Evolutionary conservation across 2,797 vertebrate species (phyloP).

Genomic region (Glyptemys insculpta): DNA sequence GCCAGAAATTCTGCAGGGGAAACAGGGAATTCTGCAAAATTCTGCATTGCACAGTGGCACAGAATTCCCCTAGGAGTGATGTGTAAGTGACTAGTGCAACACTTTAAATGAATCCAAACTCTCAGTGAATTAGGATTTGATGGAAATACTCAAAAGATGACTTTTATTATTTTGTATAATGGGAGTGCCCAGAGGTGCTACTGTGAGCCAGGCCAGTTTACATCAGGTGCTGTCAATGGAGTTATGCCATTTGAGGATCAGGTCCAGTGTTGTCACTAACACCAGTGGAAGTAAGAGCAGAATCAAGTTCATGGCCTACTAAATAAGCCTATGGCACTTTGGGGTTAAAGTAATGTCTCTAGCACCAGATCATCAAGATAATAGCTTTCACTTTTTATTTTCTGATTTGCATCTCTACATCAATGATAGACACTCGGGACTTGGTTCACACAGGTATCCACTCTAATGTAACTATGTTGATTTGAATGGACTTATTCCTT

Average conservation of each 20-base stretch:
- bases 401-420: neutral
- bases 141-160: neutral
- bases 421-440: neutral
- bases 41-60: too few relatives aligned
- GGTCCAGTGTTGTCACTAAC: neutral
- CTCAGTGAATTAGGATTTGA: neutral
- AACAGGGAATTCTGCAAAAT: too few relatives aligned
- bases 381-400: neutral
- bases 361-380: neutral
- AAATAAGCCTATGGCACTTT: neutral
- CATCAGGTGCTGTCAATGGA: neutral
- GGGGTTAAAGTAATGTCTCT: neutral
- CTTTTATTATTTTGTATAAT: neutral
- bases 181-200: neutral
- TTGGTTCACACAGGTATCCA: neutral
- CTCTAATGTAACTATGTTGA: neutral
- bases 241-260: neutral
- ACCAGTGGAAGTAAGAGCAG: neutral
- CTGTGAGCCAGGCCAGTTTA: neutral
- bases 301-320: neutral
- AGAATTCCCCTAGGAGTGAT: neutral
- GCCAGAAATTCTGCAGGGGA: too few relatives aligned
- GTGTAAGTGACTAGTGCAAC: neutral
- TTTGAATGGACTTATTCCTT: neutral
- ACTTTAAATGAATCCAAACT: neutral